Conservation (phyloP, 2,888 invertebrate genomes). For the Autographa pulchrina region DNA sequence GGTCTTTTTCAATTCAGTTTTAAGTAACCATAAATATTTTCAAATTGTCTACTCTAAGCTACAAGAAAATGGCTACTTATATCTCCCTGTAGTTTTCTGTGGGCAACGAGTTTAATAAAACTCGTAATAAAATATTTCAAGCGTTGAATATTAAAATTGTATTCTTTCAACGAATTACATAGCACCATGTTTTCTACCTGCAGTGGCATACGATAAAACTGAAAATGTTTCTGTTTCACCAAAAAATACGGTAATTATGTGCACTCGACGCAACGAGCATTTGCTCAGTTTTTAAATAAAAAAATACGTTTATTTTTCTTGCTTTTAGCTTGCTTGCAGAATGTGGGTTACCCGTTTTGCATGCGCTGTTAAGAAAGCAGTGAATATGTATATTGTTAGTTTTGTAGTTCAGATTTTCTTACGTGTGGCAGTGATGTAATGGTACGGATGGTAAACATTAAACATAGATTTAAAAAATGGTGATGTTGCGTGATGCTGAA, state of each 20-base stretch:
- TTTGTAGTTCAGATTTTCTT: slow-evolving; percentile 22
- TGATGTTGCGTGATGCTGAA: too few species aligned
- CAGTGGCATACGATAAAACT: slow-evolving; percentile 19
- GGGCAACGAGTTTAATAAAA: slow-evolving; percentile 9
- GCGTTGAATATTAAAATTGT: slow-evolving; percentile 25
- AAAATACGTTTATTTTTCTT: slow-evolving; percentile 44
- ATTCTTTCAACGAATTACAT: slow-evolving; percentile 32
- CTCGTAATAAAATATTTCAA: slow-evolving; percentile 2
- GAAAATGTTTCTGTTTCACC: slow-evolving; percentile 41
- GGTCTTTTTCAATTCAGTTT: neutral
- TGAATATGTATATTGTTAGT: slow-evolving; percentile 23
- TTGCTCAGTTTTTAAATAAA: slow-evolving; percentile 39
- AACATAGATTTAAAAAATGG: too few species aligned
- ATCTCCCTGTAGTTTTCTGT: neutral
- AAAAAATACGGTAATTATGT: slow-evolving; percentile 59
- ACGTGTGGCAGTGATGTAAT: neutral
- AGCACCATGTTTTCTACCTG: slow-evolving; percentile 24
- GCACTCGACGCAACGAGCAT: slow-evolving; percentile 52
- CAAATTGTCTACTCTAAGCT: neutral
- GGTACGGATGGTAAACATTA: neutral
- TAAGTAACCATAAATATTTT: neutral
- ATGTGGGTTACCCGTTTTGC: slow-evolving; percentile 56
- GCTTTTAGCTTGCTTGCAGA: slow-evolving; percentile 39
- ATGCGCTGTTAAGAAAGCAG: slow-evolving; percentile 48
- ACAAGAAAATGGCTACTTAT: slow-evolving; percentile 1